Base-by-base conservation (phyloP, 2,888 invertebrate species). In the Conchocele bisecta region DNA sequence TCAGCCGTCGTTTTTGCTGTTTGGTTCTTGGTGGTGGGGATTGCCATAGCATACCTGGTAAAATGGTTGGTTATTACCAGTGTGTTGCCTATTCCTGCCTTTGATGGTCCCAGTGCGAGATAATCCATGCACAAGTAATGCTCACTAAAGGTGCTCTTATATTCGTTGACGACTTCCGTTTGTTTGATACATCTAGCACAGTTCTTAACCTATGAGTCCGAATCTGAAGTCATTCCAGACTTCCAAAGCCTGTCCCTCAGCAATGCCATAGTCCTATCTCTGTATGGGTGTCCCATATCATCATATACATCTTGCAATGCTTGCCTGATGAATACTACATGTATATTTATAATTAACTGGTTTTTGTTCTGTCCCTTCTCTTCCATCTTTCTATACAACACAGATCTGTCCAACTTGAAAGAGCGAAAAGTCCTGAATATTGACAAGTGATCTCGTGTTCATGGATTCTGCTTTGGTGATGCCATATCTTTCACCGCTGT, bases 1-100 rank as follows among this genome's bases (percentile, higher is more conserved):
- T 53, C 53, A 5, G 53, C 46, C 20, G 20, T 50, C 13, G 50
- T 50, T 50, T 50, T 50, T 7, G 53, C 53, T 26, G 28, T 51
- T 31, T 51, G 53, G 20, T 51, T 51, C 31, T 20, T 28, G 6
- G 53, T 51, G 5, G 53, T n/a, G n/a, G n/a, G 53, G 15, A 51
- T 51, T 4, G 53, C 26, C 17, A 29, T 9, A 13, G 53, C 53
- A 31, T 20, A 51, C 33, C 17, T 28, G 31, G 28, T 51, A 17
- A 13, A 51, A 51, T 51, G 53, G 33, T 51, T 35, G 13, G 33
- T 29, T 11, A 51, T 51, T 13, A 51, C 53, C 5, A 51, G 24
- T 11, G 33, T 31, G 13, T 51, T 51, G n/a, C 37, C 37, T 11
- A 35, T 11, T n/a, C 42, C n/a, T 20, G 26, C 46, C 22, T 46